phyloP scores from a whole-genome alignment of 2,797 vertebrate species.

The Cynodonichthys magdalenae region DNA sequence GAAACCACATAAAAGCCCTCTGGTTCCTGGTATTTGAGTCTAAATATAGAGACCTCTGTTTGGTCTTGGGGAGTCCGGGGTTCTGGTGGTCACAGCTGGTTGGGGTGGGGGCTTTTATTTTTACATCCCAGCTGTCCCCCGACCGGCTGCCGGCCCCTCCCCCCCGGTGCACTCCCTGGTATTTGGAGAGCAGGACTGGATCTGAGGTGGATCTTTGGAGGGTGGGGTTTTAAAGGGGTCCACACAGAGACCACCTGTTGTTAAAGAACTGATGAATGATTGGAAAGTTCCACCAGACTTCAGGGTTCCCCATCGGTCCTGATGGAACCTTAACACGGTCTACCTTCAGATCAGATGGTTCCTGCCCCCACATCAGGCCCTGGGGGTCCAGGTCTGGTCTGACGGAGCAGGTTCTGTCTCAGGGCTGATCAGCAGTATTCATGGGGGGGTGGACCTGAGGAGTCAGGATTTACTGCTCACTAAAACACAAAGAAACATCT shows the following conservation, averaged over 20 bases:
- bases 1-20: no score
- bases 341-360: no score
- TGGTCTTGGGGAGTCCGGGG: slow-evolving; percentile 47
- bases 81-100: slow-evolving; percentile 71
- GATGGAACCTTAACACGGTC: no score
- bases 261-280: no score
- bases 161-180: slow-evolving; percentile 32
- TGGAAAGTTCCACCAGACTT: no score
- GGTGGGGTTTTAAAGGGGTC: slow-evolving; percentile 4
- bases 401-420: no score
- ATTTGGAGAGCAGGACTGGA: slow-evolving; percentile 45
- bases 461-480: not conserved
- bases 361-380: no score
- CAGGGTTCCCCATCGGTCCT: no score
- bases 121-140: slow-evolving; percentile 84
- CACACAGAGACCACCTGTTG: no score
- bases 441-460: no score
- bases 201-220: slow-evolving; percentile 36
- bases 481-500: slow-evolving; percentile 67
- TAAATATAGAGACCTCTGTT: slow-evolving; percentile 64
- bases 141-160: slow-evolving; percentile 25
- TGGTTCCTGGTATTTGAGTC: not conserved
- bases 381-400: no score
- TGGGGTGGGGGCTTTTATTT: slow-evolving; percentile 76
- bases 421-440: no score